Conservation (phyloP, 2,797 vertebrate genomes). For the Pogonophryne albipinna region DNA sequence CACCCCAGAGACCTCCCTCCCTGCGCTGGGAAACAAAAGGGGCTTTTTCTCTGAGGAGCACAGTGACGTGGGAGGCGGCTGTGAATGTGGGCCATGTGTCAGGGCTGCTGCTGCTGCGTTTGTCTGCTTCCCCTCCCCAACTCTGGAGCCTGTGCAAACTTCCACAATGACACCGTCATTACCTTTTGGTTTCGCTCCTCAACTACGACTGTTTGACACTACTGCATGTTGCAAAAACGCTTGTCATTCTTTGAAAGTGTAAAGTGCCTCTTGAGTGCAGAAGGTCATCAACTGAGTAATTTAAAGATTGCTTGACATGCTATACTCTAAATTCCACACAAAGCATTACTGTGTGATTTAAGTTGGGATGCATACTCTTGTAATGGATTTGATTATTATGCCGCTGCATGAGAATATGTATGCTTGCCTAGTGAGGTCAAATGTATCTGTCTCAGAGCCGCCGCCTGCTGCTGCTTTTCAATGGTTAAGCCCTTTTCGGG, state of each 20-base stretch:
- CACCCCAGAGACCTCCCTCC: slow-evolving; percentile 77
- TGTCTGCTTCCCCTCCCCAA: slow-evolving; percentile 60
- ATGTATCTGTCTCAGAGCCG: slow-evolving; percentile 35
- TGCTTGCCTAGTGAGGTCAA: slow-evolving; percentile 44
- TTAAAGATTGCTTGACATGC: slow-evolving; percentile 42
- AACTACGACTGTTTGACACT: background rate
- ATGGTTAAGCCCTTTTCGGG: slow-evolving; percentile 34
- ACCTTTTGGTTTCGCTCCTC: slow-evolving; percentile 19
- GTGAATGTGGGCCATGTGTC: slow-evolving; percentile 84
- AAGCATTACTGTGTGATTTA: slow-evolving; percentile 38
- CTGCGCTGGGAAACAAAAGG: slow-evolving; percentile 75
- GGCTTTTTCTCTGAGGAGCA: slow-evolving; percentile 78
- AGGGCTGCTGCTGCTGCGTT: slow-evolving; percentile 69
- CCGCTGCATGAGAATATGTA: slow-evolving; percentile 39
- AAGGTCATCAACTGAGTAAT: slow-evolving; percentile 38
- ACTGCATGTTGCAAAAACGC: slow-evolving; percentile 9
- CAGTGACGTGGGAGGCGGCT: slow-evolving; percentile 79
- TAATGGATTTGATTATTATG: slow-evolving; percentile 38
- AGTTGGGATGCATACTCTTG: slow-evolving; percentile 16
- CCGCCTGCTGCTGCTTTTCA: slow-evolving; percentile 15
- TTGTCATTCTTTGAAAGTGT: slow-evolving; percentile 46
- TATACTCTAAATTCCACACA: slow-evolving; percentile 46
- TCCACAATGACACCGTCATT: slow-evolving; percentile 19
- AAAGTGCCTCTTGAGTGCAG: slow-evolving; percentile 7
- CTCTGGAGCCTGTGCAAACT: slow-evolving; percentile 47